These are phyloP conservation scores for Drosophila acutilabella DNA, from an alignment of 2,888 invertebrate species.

Conservation along the genomic window DNA sequence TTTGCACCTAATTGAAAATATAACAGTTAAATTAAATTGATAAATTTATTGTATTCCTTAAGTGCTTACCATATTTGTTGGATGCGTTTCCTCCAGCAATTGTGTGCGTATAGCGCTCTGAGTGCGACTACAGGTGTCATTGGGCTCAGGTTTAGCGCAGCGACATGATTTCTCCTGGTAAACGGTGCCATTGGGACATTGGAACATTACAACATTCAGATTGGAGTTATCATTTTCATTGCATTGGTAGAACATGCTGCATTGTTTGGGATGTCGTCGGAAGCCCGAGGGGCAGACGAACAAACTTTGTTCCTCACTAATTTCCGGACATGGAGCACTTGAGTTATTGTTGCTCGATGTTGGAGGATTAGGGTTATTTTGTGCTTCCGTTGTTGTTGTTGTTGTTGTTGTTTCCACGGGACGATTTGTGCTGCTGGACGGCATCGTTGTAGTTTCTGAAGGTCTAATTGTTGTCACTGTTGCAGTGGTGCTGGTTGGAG, in stretches of 20 bases:
- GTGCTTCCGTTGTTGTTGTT: slow-evolving; percentile 32
- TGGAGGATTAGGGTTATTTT: slow-evolving; percentile 17
- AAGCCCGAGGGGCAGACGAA: slow-evolving; percentile 94
- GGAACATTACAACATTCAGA: slow-evolving; percentile 90
- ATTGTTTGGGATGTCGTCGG: slow-evolving; percentile 92
- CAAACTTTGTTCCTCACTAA: slow-evolving; percentile 88
- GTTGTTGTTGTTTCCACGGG: slow-evolving; percentile 45
- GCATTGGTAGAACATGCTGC: slow-evolving; percentile 94
- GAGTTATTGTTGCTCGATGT: slow-evolving; percentile 30
- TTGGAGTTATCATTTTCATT: slow-evolving; percentile 89
- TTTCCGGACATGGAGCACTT: slow-evolving; percentile 77
- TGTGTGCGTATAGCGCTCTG: slow-evolving; percentile 54
- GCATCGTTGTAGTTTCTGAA: slow-evolving; percentile 45
- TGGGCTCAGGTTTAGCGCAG: slow-evolving; percentile 88
- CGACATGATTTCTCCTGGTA: slow-evolving; percentile 90
- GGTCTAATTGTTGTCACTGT: slow-evolving; percentile 43
- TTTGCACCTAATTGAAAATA: slow-evolving; percentile 87
- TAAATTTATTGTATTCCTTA: neutral
- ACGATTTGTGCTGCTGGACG: slow-evolving; percentile 4
- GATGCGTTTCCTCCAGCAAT: slow-evolving; percentile 66
- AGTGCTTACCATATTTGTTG: slow-evolving; percentile 75
- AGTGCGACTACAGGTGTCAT: slow-evolving; percentile 79
- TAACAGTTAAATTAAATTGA: neutral
- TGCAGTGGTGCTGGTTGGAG: slow-evolving; percentile 36
- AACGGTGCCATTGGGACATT: slow-evolving; percentile 91